Evolutionary conservation across 2,888 invertebrate genomes (phyloP), one percentile per base, ranked within the genome.

Genomic region (Chrysina gloriosa): DNA sequence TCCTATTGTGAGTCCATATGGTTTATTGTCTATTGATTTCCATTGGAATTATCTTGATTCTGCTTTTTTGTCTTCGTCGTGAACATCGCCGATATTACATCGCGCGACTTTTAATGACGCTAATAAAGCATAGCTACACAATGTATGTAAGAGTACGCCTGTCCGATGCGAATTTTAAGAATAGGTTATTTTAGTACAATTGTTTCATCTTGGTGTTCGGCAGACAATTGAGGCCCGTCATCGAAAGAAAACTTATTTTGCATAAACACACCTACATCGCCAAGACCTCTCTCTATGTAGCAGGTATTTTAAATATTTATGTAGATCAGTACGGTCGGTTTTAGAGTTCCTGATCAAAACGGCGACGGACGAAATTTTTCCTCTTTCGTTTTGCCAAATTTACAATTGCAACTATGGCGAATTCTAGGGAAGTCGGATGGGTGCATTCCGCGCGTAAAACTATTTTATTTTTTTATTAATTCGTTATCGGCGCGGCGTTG

Each of bases 291-390:
- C n/a, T n/a, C 52, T 56, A 67, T 69, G 58, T 56, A 61, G 65
- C 65, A 66, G 70, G 72, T 69, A 73, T 73, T 73, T 71, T 67
- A 71, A 73, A 71, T 73, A 73, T 73, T 73, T 73, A 73, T 73
- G 71, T 70, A 73, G 70, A 73, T 71, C 70, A 70, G 70, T 61
- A 56, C 65, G 68, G 63, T 63, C 65, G 66, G 67, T 56, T 61
- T 69, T 70, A n/a, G 64, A 56, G 68, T 63, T 63, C 64, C 63
- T 68, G 52, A 68, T 68, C 52, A 63, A 68, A 63, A 63, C 68
- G 11, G 16, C 25, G n/a, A n/a, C n/a, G 21, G 9, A 6, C 42
- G 7, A 14, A 11, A 52, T 52, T 36, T 36, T 9, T 48, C 6
- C 14, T 27, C 48, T 4, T 27, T 14, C 6, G 23, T 14, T 14